phyloP scores from a whole-genome alignment of 2,797 vertebrate species.

The Lacerta agilis region DNA sequence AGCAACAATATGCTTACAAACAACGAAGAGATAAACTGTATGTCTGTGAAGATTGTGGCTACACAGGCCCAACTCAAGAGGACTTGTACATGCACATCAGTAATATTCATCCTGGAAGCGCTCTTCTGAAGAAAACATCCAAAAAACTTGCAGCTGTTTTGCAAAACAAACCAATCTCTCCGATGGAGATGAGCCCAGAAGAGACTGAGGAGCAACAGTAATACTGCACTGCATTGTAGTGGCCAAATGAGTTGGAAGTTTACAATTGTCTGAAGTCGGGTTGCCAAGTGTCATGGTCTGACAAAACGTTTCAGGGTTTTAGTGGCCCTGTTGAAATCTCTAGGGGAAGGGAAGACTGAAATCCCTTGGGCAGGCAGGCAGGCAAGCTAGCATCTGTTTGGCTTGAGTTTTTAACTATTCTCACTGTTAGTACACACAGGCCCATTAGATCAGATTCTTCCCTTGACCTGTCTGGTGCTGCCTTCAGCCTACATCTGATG shows the following conservation, averaged over 20 bases:
- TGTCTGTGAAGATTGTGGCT: constrained; percentile 86
- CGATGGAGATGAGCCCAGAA: constrained; percentile 66
- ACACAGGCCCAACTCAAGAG: constrained; percentile 83
- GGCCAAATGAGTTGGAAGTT: constrained; percentile 33
- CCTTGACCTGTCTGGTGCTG: not conserved
- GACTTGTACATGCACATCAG: constrained; percentile 82
- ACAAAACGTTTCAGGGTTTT: not conserved
- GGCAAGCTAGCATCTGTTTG: not conserved
- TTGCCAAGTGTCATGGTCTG: not conserved
- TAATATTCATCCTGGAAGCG: constrained; percentile 77
- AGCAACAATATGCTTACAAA: constrained; percentile 85
- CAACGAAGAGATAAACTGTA: constrained; percentile 85
- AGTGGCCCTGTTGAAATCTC: not conserved
- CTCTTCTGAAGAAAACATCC: constrained; percentile 83
- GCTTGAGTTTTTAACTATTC: not conserved
- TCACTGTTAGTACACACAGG: not conserved
- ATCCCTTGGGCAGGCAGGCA: not conserved
- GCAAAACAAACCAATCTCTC: constrained; percentile 78
- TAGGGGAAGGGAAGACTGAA: not conserved
- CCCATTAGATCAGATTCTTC: not conserved
- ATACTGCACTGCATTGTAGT: not conserved
- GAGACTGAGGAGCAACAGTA: constrained; percentile 69
- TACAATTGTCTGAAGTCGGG: constrained; percentile 26
- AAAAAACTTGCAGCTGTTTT: constrained; percentile 82
- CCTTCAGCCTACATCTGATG: not conserved